These are phyloP conservation scores for cat (Felis catus) DNA, from an alignment of 2,113 vertebrate genomes.

Conservation along the genomic window F.catus_Fca126_mat1.0 CM031419.1:10348001-10348500, in stretches of 20 bases:
- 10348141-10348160: neutral
- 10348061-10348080: conserved; percentile 5
- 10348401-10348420: neutral
- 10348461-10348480: neutral
- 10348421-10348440: neutral
- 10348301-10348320: neutral
- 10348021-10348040: neutral
- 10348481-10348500: neutral
- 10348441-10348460: neutral
- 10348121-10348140: neutral
- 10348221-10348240: conserved; percentile 48
- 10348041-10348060: neutral
- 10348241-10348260: neutral
- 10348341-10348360: neutral
- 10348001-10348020: neutral
- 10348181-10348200: neutral
- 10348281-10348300: conserved; percentile 30
- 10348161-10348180: neutral
- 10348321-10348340: neutral
- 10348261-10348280: neutral
- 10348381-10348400: neutral
- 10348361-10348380: neutral
- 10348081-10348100: neutral
- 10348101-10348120: conserved; percentile 7
- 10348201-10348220: conserved; percentile 8